A percentile compares a stretch with the other conserved stretches of the same genome.
Conservation (phyloP, 2,113 vertebrate species). For the Reinhardtius hippoglossoides region DNA sequence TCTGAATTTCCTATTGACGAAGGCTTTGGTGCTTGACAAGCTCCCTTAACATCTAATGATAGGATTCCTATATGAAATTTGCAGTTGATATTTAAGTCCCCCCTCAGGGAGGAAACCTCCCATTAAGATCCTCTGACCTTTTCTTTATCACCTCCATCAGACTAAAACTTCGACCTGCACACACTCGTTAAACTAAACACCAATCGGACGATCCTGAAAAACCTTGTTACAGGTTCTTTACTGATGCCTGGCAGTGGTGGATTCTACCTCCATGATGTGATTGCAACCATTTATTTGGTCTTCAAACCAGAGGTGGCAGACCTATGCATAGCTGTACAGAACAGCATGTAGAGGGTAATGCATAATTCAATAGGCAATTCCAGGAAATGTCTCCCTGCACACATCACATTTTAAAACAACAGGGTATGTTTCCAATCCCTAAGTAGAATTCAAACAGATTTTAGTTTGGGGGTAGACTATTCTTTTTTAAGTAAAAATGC, state of each 20-base stretch:
- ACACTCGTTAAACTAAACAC: background rate
- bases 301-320: background rate
- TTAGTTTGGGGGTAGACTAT: slow-evolving; percentile 12
- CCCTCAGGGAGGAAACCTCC: background rate
- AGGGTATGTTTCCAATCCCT: slow-evolving; percentile 25
- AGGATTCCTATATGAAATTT: background rate
- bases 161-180: background rate
- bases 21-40: background rate
- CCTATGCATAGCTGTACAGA: slow-evolving; percentile 9
- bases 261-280: background rate
- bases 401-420: slow-evolving; percentile 31
- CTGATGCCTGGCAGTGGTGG: background rate
- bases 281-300: slow-evolving; percentile 28
- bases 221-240: background rate
- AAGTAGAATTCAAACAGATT: slow-evolving; percentile 41
- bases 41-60: background rate
- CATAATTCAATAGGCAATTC: slow-evolving; percentile 37
- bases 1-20: background rate
- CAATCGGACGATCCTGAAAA: background rate
- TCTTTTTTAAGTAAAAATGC: slow-evolving; percentile 48
- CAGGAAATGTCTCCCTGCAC: slow-evolving; percentile 27
- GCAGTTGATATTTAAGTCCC: background rate
- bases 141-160: background rate
- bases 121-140: background rate
- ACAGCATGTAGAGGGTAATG: no score